Evolutionary conservation across 1,140 invertebrate species (phyloP), one percentile per base, ranked within the genome.

Genomic region (Drosophila lowei): DNA sequence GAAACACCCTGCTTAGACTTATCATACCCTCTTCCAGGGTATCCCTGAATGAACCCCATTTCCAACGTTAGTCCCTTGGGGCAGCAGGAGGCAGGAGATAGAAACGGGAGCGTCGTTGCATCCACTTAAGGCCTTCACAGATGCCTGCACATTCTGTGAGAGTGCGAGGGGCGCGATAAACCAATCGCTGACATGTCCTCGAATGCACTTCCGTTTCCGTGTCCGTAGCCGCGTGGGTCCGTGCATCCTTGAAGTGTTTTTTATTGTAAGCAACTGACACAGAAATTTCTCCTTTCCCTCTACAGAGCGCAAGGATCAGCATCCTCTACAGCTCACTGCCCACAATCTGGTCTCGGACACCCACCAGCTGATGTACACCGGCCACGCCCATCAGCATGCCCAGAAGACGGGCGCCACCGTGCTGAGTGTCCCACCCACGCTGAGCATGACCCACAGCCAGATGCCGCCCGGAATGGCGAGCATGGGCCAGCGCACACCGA

Each of bases 261-360:
- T 72, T 66, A 66, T 52, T 53, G 74, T 56, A 42, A 49, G 44
- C 55, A n/a, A 38, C 48, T 53, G 21, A 30, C 18, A 41, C 6
- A 64, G 34, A 41, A 38, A 56, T 7, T 15, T 34, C 30, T 42
- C 23, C 15, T 11, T n/a, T 46, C 11, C 52, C 47, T 49, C 28
- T 25, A 15, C 59, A 90, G 89, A 90, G 48, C 89, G 84, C 42
- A 90, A 90, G 67, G 89, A 90, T 62, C 89, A 90, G 64, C 88
- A 90, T 73, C 78, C 80, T 15, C 42, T 90, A 55, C 84, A 90
- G 57, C 50, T 90, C 48, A 79, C 84, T 23, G 85, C 79, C 21
- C 89, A 90, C 53, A 81, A 90, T 44, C 49, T 90, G 66, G 80
- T 73, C 55, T 77, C 79, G 23, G 89, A 89, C 44, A 89, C 72